A percentile compares a stretch with the other conserved stretches of the same genome.
phyloP scores from a whole-genome alignment of 2,888 invertebrate genomes.

The Catocala fraxini region DNA sequence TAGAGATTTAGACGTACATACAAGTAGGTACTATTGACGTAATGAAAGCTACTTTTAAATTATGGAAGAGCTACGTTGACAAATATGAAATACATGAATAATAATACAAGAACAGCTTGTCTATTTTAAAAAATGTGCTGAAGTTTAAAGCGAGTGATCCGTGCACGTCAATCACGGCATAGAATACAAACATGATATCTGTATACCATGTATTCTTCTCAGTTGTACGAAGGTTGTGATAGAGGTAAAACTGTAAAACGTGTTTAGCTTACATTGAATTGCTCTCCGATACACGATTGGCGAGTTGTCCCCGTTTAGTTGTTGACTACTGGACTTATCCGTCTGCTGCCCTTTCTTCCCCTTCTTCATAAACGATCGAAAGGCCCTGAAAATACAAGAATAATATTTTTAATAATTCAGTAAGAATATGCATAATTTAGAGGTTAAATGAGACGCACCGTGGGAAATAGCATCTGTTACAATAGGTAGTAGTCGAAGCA shows the following conservation, averaged over 20 bases:
- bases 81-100: no score
- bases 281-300: slow-evolving; percentile 80
- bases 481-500: slow-evolving; percentile 18
- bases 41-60: no score
- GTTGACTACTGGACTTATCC: slow-evolving; percentile 57
- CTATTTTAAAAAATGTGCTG: no score
- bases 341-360: slow-evolving; percentile 72
- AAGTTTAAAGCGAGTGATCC: no score
- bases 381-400: slow-evolving; percentile 73
- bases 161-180: no score
- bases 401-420: not conserved
- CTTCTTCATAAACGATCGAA: slow-evolving; percentile 84
- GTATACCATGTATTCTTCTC: no score
- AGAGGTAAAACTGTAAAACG: not conserved
- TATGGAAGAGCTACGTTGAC: no score
- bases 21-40: no score
- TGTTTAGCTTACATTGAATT: slow-evolving; percentile 72
- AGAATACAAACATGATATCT: no score
- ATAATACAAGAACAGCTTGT: no score
- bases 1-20: no score
- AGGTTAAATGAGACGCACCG: slow-evolving; percentile 9
- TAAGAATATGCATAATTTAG: not conserved
- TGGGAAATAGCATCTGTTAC: slow-evolving; percentile 29
- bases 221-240: no score
- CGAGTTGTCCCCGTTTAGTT: slow-evolving; percentile 71